These are phyloP conservation scores for Mobula hypostoma DNA, from an alignment of 2,113 vertebrate species.

Conservation along the genomic window DNA sequence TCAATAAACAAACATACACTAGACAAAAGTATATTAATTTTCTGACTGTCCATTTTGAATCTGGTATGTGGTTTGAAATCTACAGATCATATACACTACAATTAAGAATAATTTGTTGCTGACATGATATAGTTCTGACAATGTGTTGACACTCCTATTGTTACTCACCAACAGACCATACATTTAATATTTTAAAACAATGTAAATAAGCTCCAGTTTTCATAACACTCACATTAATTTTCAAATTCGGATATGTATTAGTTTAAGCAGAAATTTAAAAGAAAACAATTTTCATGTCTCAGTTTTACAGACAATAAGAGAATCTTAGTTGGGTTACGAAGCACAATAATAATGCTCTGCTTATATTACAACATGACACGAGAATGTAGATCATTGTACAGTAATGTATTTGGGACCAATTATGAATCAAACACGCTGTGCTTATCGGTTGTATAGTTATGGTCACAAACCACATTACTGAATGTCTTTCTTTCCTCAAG, in stretches of 20 bases:
- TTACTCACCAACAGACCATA: neutral
- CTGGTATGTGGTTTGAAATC: neutral
- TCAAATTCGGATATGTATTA: neutral
- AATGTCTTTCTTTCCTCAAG: neutral
- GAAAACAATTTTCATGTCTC: neutral
- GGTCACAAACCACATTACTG: neutral
- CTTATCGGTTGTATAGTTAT: constrained; percentile 7
- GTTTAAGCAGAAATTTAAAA: neutral
- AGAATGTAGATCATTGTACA: constrained; percentile 28
- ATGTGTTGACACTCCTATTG: neutral
- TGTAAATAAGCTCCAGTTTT: neutral
- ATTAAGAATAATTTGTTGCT: neutral
- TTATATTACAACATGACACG: constrained; percentile 13
- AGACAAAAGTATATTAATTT: neutral
- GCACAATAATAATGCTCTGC: neutral
- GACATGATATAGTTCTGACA: constrained; percentile 8
- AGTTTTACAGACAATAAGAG: neutral
- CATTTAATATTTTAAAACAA: neutral
- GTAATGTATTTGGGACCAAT: constrained; percentile 17
- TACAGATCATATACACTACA: neutral
- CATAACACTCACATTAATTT: neutral
- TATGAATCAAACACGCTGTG: constrained; percentile 19
- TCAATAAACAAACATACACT: neutral
- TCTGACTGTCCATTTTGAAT: neutral
- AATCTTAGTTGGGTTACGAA: constrained; percentile 18